phyloP scores from a whole-genome alignment of 2,797 vertebrate genomes.

The Poecilia wingei region DNA sequence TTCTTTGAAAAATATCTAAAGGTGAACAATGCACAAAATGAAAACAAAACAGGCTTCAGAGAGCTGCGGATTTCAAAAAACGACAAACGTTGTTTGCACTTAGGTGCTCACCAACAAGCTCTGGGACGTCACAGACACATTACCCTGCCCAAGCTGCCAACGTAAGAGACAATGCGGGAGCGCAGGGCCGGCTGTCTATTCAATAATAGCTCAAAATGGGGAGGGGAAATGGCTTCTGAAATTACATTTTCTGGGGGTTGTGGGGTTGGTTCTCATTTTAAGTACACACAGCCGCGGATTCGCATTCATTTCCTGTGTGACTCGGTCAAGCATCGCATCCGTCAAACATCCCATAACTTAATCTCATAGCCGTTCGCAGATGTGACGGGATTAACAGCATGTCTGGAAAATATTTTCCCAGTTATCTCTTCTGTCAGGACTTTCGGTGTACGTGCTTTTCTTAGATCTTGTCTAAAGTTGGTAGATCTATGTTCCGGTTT shows the following conservation, averaged over 20 bases:
- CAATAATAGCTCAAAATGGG: conserved; percentile 75
- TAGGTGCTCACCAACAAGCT: conserved; percentile 4
- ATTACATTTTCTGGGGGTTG: conserved; percentile 69
- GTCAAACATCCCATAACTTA: conserved; percentile 50
- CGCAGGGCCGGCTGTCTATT: conserved; percentile 50
- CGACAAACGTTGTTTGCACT: not conserved
- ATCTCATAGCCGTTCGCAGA: conserved; percentile 37
- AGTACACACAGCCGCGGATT: conserved; percentile 58
- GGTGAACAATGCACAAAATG: conserved; percentile 12
- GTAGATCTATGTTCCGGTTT: not conserved
- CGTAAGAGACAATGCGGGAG: conserved; percentile 37
- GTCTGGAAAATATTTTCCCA: conserved; percentile 37
- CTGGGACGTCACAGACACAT: conserved; percentile 19
- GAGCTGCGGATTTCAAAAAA: not conserved
- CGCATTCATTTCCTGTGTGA: conserved; percentile 64
- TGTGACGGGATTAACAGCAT: conserved; percentile 41
- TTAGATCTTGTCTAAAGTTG: not conserved
- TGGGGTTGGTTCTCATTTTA: conserved; percentile 48
- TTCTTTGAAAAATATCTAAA: not conserved
- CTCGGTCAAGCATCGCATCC: conserved; percentile 53
- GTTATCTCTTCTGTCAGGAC: not conserved
- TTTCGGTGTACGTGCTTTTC: conserved; percentile 16
- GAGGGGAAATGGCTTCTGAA: conserved; percentile 77
- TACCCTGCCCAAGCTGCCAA: conserved; percentile 21
- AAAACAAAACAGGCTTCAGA: conserved; percentile 18